Base-by-base conservation (phyloP, 2,888 invertebrate genomes). In the Branchinecta sandiegonensis region DNA sequence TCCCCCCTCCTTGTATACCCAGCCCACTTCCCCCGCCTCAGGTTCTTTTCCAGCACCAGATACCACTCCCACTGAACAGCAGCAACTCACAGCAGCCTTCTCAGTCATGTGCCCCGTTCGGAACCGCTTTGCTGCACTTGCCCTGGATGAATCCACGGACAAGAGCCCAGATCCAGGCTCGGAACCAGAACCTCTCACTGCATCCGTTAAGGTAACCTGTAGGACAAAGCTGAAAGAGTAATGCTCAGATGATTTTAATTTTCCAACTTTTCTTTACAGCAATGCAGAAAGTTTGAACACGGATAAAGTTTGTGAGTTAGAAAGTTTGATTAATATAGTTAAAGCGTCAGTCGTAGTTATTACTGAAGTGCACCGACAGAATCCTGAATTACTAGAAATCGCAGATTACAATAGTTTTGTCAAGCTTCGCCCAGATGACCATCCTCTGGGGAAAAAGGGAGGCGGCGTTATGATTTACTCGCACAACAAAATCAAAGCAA, bases 81-180 rank as follows among this genome's bases (percentile, higher is more conserved):
- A 50, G 50, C 50, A 50, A 50, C 50, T 50, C 50, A 50, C 50
- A 50, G 50, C 50, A 50, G 50, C 50, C 50, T 50, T 50, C n/a
- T 50, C 50, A 50, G 50, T 50, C 13, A 50, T 3, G 50, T 50
- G 50, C 50, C 50, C 50, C 50, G 50, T 50, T 50, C 3, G 50
- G 50, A 13, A 50, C 13, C 50, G 13, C 50, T 50, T 50, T 14
- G 50, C 50, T 50, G 14, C 50, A 50, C n/a, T 50, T 50, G 14
- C 50, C 50, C 50, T 50, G 50, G 50, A 50, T n/a, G n/a, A n/a
- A n/a, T n/a, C n/a, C n/a, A 13, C 13, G 14, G 14, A 50, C 13
- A 13, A 50, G 13, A 50, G 13, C 1, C n/a, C 2, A 14, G 14
- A 50, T 50, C 50, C 23, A 23, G 23, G 23, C 3, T 23, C 23